These are phyloP conservation scores for Tiliqua scincoides DNA, from an alignment of 2,113 vertebrate genomes.

Conservation along the genomic window DNA sequence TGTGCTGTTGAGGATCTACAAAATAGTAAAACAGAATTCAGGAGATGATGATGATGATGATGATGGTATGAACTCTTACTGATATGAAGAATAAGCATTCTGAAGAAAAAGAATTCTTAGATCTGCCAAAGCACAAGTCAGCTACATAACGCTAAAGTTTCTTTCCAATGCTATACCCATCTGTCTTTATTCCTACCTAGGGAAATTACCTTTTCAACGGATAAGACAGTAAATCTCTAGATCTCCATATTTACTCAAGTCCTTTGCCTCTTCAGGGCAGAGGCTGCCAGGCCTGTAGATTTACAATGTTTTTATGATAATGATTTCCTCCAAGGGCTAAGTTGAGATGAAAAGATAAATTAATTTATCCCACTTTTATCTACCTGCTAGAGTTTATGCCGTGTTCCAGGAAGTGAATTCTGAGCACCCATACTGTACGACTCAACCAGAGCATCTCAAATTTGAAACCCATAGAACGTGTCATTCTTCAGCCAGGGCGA, in stretches of 20 bases:
- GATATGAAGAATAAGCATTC: slow-evolving; percentile 8
- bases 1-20: neutral
- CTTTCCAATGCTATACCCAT: slow-evolving; percentile 58
- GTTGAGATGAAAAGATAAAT: slow-evolving; percentile 71
- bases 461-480: slow-evolving; percentile 59
- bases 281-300: slow-evolving; percentile 76
- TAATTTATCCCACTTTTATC: slow-evolving; percentile 71
- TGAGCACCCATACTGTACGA: slow-evolving; percentile 54
- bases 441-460: slow-evolving; percentile 61
- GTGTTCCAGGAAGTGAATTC: slow-evolving; percentile 58
- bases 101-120: slow-evolving; percentile 56
- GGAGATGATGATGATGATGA: no score
- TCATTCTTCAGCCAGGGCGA: slow-evolving; percentile 44
- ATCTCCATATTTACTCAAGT: slow-evolving; percentile 78
- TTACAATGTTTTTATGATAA: slow-evolving; percentile 70
- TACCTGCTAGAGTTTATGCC: slow-evolving; percentile 62
- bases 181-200: slow-evolving; percentile 62
- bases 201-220: slow-evolving; percentile 75
- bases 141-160: slow-evolving; percentile 63
- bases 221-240: slow-evolving; percentile 74
- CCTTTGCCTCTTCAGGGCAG: slow-evolving; percentile 68
- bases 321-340: slow-evolving; percentile 69
- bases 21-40: neutral
- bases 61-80: neutral
- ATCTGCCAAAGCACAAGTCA: slow-evolving; percentile 53